phyloP scores from a whole-genome alignment of 2,888 invertebrate genomes.

The Ligdia adustata region DNA sequence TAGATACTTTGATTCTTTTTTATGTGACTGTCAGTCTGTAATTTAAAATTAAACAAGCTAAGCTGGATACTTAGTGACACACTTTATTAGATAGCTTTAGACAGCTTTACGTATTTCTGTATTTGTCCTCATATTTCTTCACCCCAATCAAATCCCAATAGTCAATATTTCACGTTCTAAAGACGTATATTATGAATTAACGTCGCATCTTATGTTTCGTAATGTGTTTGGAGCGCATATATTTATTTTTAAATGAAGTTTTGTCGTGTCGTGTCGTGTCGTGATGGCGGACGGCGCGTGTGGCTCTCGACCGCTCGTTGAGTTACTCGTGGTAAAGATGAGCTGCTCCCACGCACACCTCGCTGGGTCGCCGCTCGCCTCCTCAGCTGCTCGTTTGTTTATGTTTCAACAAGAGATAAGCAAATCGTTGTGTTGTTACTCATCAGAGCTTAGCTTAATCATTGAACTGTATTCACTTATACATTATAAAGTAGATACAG shows the following conservation, averaged over 20 bases:
- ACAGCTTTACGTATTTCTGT: no score
- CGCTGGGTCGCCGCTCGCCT: not conserved
- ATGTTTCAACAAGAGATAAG: not conserved
- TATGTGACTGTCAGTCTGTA: no score
- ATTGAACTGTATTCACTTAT: no score
- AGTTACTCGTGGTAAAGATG: conserved; percentile 21
- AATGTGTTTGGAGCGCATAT: conserved; percentile 5
- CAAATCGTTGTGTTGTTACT: no score
- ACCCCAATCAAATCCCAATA: conserved; percentile 12
- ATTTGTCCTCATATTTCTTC: no score
- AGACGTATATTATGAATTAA: conserved; percentile 13
- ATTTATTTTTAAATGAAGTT: conserved; percentile 19
- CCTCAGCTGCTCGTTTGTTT: not conserved
- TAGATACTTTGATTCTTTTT: no score
- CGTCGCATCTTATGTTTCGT: conserved; percentile 14
- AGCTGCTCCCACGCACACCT: conserved; percentile 16
- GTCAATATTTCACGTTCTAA: conserved; percentile 1
- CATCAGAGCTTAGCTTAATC: no score
- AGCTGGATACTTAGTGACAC: no score
- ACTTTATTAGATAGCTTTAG: not conserved
- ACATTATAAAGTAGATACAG: no score
- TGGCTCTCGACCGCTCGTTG: no score
- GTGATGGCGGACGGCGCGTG: no score
- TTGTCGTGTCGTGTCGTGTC: conserved; percentile 26
- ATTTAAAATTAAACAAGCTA: no score